A percentile compares a stretch with the other conserved stretches of the same genome.
These are phyloP conservation scores for Microtus pennsylvanicus DNA, from an alignment of 2,113 vertebrate species.

Conservation along the genomic window DNA sequence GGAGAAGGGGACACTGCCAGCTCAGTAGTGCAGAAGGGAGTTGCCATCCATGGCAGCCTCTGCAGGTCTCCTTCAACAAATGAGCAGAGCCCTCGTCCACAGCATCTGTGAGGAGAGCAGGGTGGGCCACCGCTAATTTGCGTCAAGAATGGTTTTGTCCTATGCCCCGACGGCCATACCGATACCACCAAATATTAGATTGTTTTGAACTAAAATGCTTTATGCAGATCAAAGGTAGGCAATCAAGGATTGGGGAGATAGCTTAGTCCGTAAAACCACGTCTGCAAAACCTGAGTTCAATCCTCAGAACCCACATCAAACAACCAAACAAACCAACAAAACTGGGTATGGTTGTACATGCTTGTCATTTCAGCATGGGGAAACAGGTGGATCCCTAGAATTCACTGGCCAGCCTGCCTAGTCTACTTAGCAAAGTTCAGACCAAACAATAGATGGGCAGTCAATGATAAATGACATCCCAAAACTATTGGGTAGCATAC, in stretches of 20 bases:
- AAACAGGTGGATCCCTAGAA: no score
- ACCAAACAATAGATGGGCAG: not conserved
- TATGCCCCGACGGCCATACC: not conserved
- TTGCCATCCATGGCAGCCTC: not conserved
- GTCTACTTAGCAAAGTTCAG: not conserved
- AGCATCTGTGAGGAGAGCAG: not conserved
- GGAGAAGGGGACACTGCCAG: no score
- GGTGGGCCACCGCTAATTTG: not conserved
- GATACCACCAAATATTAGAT: not conserved
- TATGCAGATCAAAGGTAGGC: not conserved
- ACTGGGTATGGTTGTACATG: no score
- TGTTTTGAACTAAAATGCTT: constrained; percentile 32
- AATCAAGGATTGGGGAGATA: not conserved
- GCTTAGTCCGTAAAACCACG: not conserved
- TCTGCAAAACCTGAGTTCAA: no score
- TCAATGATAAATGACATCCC: not conserved
- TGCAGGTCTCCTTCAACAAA: not conserved
- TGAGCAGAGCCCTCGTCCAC: not conserved
- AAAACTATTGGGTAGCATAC: not conserved
- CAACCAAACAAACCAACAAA: not conserved
- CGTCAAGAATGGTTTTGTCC: constrained; percentile 27
- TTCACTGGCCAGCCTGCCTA: not conserved
- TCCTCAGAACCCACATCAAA: not conserved
- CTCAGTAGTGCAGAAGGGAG: not conserved
- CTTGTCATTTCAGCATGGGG: not conserved